A percentile compares a stretch with the other conserved stretches of the same genome.
Conservation (phyloP, 1,140 invertebrate species). For the Apocrypta bakeri region DNA sequence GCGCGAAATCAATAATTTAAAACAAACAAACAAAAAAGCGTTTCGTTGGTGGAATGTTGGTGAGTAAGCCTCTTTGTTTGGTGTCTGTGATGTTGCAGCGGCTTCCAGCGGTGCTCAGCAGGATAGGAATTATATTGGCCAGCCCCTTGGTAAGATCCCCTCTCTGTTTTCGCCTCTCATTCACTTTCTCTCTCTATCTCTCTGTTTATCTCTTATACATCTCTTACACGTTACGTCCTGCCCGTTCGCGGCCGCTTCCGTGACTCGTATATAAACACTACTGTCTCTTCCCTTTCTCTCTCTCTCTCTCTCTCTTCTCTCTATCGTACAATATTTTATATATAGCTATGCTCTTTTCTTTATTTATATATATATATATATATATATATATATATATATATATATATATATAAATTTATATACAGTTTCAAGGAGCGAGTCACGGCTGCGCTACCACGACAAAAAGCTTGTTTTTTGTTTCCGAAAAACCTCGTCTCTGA, state of each 20-base stretch:
- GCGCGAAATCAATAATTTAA: neutral
- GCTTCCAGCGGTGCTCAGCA: constrained; percentile 92
- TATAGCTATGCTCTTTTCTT: neutral
- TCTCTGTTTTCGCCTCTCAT: constrained; percentile 27
- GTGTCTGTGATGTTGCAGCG: constrained; percentile 84
- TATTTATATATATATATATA: neutral
- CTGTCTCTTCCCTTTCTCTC: no score
- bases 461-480: neutral
- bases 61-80: constrained; percentile 75
- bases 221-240: no score
- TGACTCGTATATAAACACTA: no score
- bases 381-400: no score
- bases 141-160: constrained; percentile 92
- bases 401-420: no score
- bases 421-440: neutral
- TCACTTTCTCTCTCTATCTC: neutral
- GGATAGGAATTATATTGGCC: constrained; percentile 94
- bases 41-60: constrained; percentile 72
- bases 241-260: no score
- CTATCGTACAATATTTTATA: no score
- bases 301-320: no score
- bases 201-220: neutral
- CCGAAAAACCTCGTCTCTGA: neutral
- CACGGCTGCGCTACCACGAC: neutral
- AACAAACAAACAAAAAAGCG: constrained; percentile 52